Evolutionary conservation across 2,888 invertebrate species (phyloP).

Genomic region (Clitarchus hookeri): DNA sequence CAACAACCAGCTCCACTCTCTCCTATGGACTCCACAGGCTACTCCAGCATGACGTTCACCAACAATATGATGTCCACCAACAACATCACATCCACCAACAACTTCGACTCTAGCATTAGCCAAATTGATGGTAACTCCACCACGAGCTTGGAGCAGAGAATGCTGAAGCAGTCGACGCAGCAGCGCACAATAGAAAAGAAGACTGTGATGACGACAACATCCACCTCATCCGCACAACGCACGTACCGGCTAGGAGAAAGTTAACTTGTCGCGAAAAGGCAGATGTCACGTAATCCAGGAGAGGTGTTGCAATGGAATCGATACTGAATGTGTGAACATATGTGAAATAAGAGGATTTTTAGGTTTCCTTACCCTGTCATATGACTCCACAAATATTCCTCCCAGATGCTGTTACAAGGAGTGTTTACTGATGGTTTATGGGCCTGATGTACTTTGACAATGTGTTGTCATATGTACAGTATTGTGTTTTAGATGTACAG

Average conservation of each 20-base stretch:
- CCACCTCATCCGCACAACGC: constrained; percentile 37
- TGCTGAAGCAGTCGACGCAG: constrained; percentile 69
- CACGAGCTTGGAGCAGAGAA: constrained; percentile 67
- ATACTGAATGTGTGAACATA: too few species aligned
- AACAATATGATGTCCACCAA: constrained; percentile 17
- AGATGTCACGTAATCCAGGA: not conserved
- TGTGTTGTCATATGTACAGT: too few species aligned
- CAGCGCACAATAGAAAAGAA: constrained; percentile 71
- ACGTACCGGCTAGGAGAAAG: constrained; percentile 53
- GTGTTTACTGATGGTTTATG: too few species aligned
- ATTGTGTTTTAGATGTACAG: too few species aligned
- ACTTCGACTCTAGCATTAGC: constrained; percentile 53
- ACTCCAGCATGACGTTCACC: constrained; percentile 17
- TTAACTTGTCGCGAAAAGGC: not conserved
- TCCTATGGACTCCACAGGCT: constrained; percentile 49
- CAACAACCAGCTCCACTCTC: constrained; percentile 40
- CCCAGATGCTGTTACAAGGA: too few species aligned
- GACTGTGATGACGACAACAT: constrained; percentile 64
- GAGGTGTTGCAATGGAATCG: not conserved
- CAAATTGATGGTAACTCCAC: constrained; percentile 56
- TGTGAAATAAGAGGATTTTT: too few species aligned
- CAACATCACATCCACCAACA: constrained; percentile 52
- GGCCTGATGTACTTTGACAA: too few species aligned
- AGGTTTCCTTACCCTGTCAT: too few species aligned
- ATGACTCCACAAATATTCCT: too few species aligned